phyloP scores from a whole-genome alignment of 2,888 invertebrate genomes.

The Eustalomyia histrio region DNA sequence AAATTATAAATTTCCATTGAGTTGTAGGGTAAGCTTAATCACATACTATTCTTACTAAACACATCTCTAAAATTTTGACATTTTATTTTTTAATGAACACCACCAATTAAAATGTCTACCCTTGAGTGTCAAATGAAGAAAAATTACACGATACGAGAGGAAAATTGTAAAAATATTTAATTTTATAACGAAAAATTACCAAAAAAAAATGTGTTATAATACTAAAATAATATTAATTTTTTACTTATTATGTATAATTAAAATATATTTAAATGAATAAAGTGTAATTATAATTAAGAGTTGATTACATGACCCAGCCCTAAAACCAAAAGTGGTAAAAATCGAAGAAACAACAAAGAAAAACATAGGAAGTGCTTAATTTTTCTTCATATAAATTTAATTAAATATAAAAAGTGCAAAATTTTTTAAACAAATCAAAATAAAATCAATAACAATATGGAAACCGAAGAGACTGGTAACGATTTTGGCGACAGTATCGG shows the following conservation, averaged over 20 bases:
- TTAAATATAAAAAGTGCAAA: slow-evolving; percentile 40
- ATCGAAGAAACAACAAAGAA: slow-evolving; percentile 66
- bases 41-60: no score
- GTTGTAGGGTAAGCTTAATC: no score
- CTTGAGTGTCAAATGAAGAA: slow-evolving; percentile 42
- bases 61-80: slow-evolving; percentile 9
- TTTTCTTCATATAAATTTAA: slow-evolving; percentile 2
- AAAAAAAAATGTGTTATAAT: slow-evolving; percentile 52
- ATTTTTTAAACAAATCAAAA: slow-evolving; percentile 6
- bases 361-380: slow-evolving; percentile 23
- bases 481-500: slow-evolving; percentile 70
- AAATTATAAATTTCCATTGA: no score
- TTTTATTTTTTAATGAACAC: slow-evolving; percentile 37
- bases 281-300: slow-evolving; percentile 28
- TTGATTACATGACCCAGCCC: slow-evolving; percentile 61
- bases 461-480: slow-evolving; percentile 72
- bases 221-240: slow-evolving; percentile 30
- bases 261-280: slow-evolving; percentile 1
- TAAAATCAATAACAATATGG: slow-evolving; percentile 48
- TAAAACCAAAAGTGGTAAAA: slow-evolving; percentile 65
- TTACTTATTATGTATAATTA: slow-evolving; percentile 24
- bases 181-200: slow-evolving; percentile 25
- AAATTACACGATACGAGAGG: slow-evolving; percentile 43
- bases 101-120: slow-evolving; percentile 44
- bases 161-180: slow-evolving; percentile 36